phyloP scores from a whole-genome alignment of 2,888 invertebrate genomes.

The Toxonevra muliebris region DNA sequence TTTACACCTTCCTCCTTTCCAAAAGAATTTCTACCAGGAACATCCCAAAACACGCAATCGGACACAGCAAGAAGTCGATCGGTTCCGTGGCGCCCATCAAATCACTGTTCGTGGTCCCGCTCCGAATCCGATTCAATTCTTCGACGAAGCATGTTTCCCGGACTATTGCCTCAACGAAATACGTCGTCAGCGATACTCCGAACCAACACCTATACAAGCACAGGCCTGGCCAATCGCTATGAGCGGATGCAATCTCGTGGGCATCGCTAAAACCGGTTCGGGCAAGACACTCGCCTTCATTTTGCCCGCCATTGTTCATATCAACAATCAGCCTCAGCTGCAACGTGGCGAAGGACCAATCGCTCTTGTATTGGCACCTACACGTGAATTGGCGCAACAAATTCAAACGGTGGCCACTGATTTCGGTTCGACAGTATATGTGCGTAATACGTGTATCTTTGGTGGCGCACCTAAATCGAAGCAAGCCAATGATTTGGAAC shows the following conservation, averaged over 20 bases:
- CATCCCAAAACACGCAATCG: slow-evolving; percentile 71
- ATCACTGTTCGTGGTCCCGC: slow-evolving; percentile 79
- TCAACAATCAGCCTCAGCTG: slow-evolving; percentile 80
- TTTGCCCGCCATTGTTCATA: slow-evolving; percentile 86
- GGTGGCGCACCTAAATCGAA: slow-evolving; percentile 89
- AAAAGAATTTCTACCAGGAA: slow-evolving; percentile 84
- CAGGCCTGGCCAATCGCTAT: slow-evolving; percentile 89
- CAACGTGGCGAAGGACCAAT: slow-evolving; percentile 85
- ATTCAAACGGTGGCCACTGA: slow-evolving; percentile 84
- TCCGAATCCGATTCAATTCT: slow-evolving; percentile 80
- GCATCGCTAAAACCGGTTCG: slow-evolving; percentile 87
- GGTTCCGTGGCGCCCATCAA: slow-evolving; percentile 73
- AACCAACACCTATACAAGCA: slow-evolving; percentile 86
- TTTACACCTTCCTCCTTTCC: slow-evolving; percentile 73
- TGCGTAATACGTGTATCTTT: slow-evolving; percentile 88
- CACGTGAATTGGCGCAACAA: slow-evolving; percentile 81
- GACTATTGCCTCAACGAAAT: slow-evolving; percentile 76
- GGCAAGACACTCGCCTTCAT: slow-evolving; percentile 83
- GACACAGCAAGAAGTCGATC: slow-evolving; percentile 74
- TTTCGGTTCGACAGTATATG: slow-evolving; percentile 80
- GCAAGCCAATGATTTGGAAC: slow-evolving; percentile 76
- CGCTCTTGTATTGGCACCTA: slow-evolving; percentile 81
- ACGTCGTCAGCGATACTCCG: slow-evolving; percentile 72
- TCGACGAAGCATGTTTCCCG: slow-evolving; percentile 83
- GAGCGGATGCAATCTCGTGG: slow-evolving; percentile 83